Evolutionary conservation across 2,113 vertebrate species (phyloP), one percentile per base, ranked within the genome.

Genomic region (Erpornis zantholeuca): DNA sequence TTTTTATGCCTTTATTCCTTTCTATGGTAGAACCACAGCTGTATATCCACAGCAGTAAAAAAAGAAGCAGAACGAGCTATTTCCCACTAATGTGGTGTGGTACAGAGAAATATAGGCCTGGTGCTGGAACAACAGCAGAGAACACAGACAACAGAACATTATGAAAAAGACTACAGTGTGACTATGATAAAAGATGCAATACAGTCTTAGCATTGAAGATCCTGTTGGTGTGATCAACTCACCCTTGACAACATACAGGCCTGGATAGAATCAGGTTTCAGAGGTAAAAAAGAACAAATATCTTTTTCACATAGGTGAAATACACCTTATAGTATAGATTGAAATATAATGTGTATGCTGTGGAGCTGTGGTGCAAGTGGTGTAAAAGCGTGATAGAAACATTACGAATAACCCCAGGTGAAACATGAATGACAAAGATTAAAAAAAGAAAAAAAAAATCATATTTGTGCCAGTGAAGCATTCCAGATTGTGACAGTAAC

Each of bases 31-130:
- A 86, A 65, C 6, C 45, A 88, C 27, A 56, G 27, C 10, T 84
- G 82, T 61, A 73, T 65, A 89, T 42, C 25, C 13, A 54, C 5
- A 71, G 11, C 5, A 91, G 17, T 38, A 49, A 40, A 10, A 68
- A 12, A 57, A 49, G 6, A 53, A 57, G 20, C 36, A 73, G 18
- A 53, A 82, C 16, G 8, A 93, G 5, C 21, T 70, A 25, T 40
- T 49, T 78, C 44, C 18, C 15, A 57, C 23, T 35, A 45, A 69
- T 7, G 25, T 57, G 12, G 38, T 57, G 16, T 0, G 0, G 6
- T 56, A 56, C 3, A 49, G 50, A 56, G 33, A 59, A 78, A 63
- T 63, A 78, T 1, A 66, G 24, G 14, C 23, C n/a, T 71, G 44
- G 24, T 24, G 54, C 35, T 85, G 23, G 18, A 66, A 44, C 1